Conservation (phyloP, 2,113 vertebrate genomes). For the Probosciger aterrimus region DNA sequence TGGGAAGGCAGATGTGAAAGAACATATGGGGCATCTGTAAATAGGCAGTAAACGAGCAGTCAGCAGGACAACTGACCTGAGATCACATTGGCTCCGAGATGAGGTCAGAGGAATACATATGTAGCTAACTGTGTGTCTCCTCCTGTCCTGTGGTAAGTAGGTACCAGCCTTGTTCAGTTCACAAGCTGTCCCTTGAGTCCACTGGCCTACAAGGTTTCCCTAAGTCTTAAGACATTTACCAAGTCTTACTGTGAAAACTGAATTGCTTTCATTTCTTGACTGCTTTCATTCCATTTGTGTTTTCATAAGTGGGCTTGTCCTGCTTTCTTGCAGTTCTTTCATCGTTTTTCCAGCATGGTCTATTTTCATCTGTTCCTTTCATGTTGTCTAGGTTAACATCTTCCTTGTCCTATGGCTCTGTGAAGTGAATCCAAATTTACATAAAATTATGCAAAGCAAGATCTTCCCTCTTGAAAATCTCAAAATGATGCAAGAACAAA, state of each 20-base stretch:
- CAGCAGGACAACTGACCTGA: neutral
- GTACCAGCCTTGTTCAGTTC: neutral
- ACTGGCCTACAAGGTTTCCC: neutral
- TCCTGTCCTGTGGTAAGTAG: neutral
- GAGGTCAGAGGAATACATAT: neutral
- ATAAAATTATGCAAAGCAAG: neutral
- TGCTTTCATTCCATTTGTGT: neutral
- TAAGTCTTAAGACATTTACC: neutral
- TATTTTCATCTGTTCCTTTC: neutral
- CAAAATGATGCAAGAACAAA: neutral
- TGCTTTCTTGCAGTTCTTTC: neutral
- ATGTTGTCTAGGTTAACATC: neutral
- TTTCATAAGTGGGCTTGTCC: neutral
- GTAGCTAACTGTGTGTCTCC: neutral
- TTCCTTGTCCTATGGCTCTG: neutral
- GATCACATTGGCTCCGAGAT: neutral
- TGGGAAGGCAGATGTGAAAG: neutral
- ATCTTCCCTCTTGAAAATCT: neutral
- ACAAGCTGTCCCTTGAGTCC: neutral
- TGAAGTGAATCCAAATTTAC: neutral
- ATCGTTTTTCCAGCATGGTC: neutral
- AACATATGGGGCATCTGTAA: neutral
- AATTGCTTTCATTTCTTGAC: neutral
- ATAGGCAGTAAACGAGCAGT: neutral
- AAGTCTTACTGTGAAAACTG: neutral